These are phyloP conservation scores for Grapholita molesta DNA, from an alignment of 1,140 invertebrate species.

Conservation along the genomic window DNA sequence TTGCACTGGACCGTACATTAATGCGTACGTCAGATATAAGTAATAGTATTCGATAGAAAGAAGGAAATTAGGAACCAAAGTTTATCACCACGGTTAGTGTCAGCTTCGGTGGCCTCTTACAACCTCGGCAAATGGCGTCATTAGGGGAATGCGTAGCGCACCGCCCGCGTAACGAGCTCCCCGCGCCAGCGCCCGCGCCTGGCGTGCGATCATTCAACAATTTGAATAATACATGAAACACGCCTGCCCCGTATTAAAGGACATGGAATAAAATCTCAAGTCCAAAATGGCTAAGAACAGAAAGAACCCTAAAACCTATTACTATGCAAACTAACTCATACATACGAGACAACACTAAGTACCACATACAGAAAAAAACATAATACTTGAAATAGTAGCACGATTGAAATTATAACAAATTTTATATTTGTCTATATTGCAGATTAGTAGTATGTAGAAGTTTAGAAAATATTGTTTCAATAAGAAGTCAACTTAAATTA, in stretches of 20 bases:
- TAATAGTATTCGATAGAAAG: not conserved
- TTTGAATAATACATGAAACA: conserved; percentile 58
- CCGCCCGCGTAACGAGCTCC: conserved; percentile 34
- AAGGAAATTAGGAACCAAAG: conserved; percentile 16
- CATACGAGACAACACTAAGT: too few species aligned
- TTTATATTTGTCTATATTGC: too few species aligned
- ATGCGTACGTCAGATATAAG: not conserved
- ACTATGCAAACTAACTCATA: too few species aligned
- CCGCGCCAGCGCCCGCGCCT: conserved; percentile 23
- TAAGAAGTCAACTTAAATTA: not conserved
- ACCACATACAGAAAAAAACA: too few species aligned
- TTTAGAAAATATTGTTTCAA: not conserved
- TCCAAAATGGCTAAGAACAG: not conserved
- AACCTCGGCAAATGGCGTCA: conserved; percentile 55
- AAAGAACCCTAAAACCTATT: not conserved
- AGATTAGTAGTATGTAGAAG: too few species aligned
- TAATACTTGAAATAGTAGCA: too few species aligned
- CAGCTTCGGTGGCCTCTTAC: conserved; percentile 30
- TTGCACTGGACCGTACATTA: too few species aligned
- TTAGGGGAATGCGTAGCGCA: conserved; percentile 46
- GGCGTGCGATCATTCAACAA: conserved; percentile 42
- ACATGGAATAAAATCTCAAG: conserved; percentile 8
- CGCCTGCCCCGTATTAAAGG: conserved; percentile 18
- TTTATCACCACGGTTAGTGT: conserved; percentile 33
- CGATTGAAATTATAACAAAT: too few species aligned